These are phyloP conservation scores for Imbricaverruca yamaguchii DNA, from an alignment of 2,888 invertebrate species.

Conservation along the genomic window DNA sequence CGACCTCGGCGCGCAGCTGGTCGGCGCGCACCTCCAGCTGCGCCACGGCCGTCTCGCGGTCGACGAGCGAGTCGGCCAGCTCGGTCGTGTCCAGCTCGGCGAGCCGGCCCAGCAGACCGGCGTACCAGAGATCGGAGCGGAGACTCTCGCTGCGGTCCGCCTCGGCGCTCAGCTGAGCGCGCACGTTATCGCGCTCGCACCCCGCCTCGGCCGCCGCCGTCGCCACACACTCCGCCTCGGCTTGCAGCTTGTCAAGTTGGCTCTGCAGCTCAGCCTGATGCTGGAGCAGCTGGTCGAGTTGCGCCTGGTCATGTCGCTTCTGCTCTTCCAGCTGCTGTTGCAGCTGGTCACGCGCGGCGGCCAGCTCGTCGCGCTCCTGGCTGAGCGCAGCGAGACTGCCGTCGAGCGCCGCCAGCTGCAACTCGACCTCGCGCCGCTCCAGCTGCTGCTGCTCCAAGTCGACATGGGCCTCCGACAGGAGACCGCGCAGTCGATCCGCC, in stretches of 20 bases:
- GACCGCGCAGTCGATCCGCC: background rate
- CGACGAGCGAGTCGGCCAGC: background rate
- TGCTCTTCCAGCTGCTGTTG: background rate
- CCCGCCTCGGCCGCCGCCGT: background rate
- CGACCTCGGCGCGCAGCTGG: background rate
- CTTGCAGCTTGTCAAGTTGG: background rate
- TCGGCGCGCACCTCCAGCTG: background rate
- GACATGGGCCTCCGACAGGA: background rate
- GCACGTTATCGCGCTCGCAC: background rate
- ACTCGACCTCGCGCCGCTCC: constrained; percentile 1
- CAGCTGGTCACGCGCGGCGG: background rate
- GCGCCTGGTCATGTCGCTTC: background rate
- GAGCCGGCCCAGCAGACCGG: background rate
- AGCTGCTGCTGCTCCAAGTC: background rate
- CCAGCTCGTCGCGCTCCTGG: constrained; percentile 19
- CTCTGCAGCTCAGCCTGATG: background rate
- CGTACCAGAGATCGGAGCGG: constrained; percentile 7
- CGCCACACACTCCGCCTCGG: constrained; percentile 14
- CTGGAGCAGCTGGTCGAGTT: background rate
- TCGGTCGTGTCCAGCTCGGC: background rate
- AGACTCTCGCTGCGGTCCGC: background rate
- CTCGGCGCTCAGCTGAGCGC: background rate
- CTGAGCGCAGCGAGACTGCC: background rate
- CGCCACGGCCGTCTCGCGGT: background rate
- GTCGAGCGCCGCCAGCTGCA: constrained; percentile 2